Base-by-base conservation (phyloP, 2,888 invertebrate genomes). In the Oscheius sp. region DNA sequence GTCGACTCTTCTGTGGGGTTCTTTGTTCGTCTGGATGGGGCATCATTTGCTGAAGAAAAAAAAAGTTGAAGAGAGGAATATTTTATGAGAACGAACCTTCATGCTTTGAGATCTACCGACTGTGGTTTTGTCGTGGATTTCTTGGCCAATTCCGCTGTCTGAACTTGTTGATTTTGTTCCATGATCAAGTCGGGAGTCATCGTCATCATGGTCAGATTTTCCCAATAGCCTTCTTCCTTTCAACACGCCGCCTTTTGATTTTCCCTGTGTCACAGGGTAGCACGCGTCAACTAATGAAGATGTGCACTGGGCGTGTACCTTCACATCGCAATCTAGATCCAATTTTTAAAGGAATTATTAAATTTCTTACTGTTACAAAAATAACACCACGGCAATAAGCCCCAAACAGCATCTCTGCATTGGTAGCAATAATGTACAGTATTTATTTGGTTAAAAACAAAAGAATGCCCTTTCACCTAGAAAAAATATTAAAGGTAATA, bases 381-480 rank as follows among this genome's bases (percentile, higher is more conserved):
- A 91, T 94, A 96, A 73, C 96, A 97, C 90, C 98, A 97, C 80
- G 96, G 95, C 87, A 96, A 95, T 75, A 98, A 93, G 64, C 98
- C 98, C 92, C 95, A 94, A 84, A 98, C 93, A 82, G 94, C 93
- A 88, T 93, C 92, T 88, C 94, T 93, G 91, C 98, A 98, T 90
- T 94, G 93, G 91, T 95, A 94, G 90, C 98, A 99, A 90, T 93
- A 93, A 80, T 94, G 94, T 88, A 95, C 94, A 81, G 93, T 93
- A 63, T 93, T 93, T 91, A 96, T 93, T 90, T 95, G 94, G 88
- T 94, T 93, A 85, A 94, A 93, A 86, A 93, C 92, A 88, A 96
- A 93, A 89, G 94, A 93, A 91, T 98, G 98, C 41, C 95, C 96
- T 88, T 93, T 93, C 27, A 86, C 80, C 77, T 83, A 78, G 29